phyloP scores from a whole-genome alignment of 2,888 invertebrate species.

The Gasteruption jaculator region DNA sequence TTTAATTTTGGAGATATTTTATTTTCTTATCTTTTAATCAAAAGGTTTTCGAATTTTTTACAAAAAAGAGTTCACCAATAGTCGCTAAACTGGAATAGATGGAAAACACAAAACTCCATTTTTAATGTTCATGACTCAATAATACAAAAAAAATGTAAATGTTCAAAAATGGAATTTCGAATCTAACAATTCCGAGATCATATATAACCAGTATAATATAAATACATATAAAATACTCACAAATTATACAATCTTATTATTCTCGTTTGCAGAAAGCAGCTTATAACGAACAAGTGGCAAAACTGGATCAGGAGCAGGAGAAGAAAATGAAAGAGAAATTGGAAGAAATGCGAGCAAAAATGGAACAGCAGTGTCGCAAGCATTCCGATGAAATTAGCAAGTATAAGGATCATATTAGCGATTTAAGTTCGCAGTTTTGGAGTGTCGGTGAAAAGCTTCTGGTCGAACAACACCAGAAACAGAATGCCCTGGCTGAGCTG shows the following conservation, averaged over 20 bases:
- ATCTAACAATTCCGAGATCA: no score
- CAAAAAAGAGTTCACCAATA: no score
- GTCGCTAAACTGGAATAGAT: no score
- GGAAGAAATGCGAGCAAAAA: slow-evolving; percentile 40
- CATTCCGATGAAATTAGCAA: slow-evolving; percentile 48
- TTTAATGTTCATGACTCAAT: no score
- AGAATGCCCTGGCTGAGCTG: slow-evolving; percentile 52
- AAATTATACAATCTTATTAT: not conserved
- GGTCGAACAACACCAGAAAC: slow-evolving; percentile 57
- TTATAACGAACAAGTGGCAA: slow-evolving; percentile 61
- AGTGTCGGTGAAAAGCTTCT: slow-evolving; percentile 60
- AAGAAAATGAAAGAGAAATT: slow-evolving; percentile 53
- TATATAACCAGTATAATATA: no score
- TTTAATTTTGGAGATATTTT: slow-evolving; percentile 13
- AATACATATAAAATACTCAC: slow-evolving; percentile 18
- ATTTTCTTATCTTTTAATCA: no score
- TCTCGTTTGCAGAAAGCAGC: slow-evolving; percentile 49
- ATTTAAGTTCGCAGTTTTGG: slow-evolving; percentile 60
- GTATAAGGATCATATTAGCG: slow-evolving; percentile 56
- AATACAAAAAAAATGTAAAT: no score
- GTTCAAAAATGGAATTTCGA: no score
- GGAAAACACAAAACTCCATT: no score
- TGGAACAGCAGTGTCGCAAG: slow-evolving; percentile 42
- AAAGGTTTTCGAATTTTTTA: no score
- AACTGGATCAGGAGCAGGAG: slow-evolving; percentile 57